Base-by-base conservation (phyloP, 1,140 invertebrate genomes). In the Mya arenaria region DNA sequence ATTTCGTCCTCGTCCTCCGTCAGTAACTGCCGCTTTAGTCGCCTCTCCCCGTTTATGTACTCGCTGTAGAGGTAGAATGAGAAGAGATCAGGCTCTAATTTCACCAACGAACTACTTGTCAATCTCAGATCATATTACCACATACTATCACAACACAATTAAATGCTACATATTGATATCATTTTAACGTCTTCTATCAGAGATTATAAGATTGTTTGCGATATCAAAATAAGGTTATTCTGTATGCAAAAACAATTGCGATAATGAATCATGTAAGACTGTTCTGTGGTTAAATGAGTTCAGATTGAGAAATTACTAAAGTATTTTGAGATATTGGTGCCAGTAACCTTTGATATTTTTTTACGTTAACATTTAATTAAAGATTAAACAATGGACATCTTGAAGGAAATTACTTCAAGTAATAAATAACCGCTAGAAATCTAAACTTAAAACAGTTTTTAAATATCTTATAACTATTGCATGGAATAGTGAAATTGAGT, bases 1-100 rank as follows among this genome's bases (percentile, higher is more conserved):
- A 71, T 44, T 44, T 62, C 55, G 17, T 72, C 68, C 34, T 80
- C 75, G 30, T 78, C 41, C 19, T 81, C 78, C 5, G 60, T 81
- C 25, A 81, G 62, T 8, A 81, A 41, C 3, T 60, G 17, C 13
- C 37, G 52, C 32, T 72, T 81, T 25, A 81, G n/a, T 39, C 52
- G 52, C 25, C 65, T n/a, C 34, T 81, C 65, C 36, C 66, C 68
- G 36, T 71, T 25, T 23, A 81, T 63, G 36, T 62, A 60, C 36
- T 81, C 78, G 28, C 78, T 81, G 78, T 19, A 41, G 23, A 74
- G n/a, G 19, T 28, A 39, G 30, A 25, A 30, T 10, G 52, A 56
- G 56, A 55, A 56, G 34, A 19, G 56, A 30, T 55, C 5, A 19
- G 0, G n/a, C n/a, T n/a, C 17, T 17, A 34, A 71, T 48, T 25